Evolutionary conservation across 2,888 invertebrate species (phyloP).

Genomic region (Pammene aurita): DNA sequence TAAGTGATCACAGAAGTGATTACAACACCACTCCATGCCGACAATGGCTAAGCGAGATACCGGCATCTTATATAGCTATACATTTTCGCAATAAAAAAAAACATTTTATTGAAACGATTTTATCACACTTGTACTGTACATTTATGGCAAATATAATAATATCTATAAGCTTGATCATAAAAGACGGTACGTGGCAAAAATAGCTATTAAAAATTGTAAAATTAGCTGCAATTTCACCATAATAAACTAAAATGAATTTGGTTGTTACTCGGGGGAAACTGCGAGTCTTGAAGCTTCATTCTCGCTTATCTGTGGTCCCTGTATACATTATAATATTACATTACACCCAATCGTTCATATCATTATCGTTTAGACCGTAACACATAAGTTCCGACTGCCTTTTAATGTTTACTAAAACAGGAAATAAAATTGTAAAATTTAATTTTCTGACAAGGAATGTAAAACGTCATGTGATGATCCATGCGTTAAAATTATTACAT

Average conservation of each 20-base stretch:
- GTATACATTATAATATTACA: conserved; percentile 20
- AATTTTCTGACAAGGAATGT: conserved; percentile 50
- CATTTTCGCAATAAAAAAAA: conserved; percentile 47
- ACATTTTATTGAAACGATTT: conserved; percentile 48
- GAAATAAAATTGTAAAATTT: conserved; percentile 26
- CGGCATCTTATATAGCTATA: conserved; percentile 51
- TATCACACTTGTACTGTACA: conserved; percentile 78
- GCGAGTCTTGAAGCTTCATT: conserved; percentile 31
- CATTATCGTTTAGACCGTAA: conserved; percentile 6
- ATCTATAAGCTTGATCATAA: conserved; percentile 54
- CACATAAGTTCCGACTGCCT: conserved; percentile 12
- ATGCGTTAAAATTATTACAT: conserved; percentile 19
- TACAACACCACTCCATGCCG: conserved; percentile 74
- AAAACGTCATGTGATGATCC: conserved; percentile 39
- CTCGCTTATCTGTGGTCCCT: conserved; percentile 36
- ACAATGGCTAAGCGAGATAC: conserved; percentile 59
- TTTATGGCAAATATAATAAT: conserved; percentile 66
- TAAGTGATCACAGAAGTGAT: conserved; percentile 67
- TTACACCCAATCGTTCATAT: conserved; percentile 6
- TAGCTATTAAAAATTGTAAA: conserved; percentile 21
- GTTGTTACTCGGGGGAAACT: conserved; percentile 41
- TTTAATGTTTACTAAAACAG: conserved; percentile 7
- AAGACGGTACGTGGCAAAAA: conserved; percentile 36
- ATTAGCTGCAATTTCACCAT: conserved; percentile 14
- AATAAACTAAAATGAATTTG: conserved; percentile 43